These are phyloP conservation scores for Pseudomyrmex flavicornis DNA, from an alignment of 1,140 invertebrate species.

Conservation along the genomic window DNA sequence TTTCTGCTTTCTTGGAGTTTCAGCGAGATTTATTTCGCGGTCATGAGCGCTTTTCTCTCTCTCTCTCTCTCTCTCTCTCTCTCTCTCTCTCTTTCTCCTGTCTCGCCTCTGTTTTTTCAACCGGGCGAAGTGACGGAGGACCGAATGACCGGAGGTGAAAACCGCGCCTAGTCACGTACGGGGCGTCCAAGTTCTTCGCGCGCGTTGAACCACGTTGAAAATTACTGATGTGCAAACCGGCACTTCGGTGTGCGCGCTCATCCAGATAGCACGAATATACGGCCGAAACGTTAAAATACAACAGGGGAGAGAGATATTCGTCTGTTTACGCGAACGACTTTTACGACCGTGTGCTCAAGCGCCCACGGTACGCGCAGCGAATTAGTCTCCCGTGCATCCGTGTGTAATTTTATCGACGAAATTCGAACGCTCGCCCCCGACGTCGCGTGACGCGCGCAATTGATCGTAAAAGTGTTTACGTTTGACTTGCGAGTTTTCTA, in stretches of 20 bases:
- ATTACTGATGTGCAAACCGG: slow-evolving; percentile 46
- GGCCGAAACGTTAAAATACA: slow-evolving; percentile 37
- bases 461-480: slow-evolving; percentile 13
- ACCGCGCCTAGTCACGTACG: slow-evolving; percentile 46
- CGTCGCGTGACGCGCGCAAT: neutral
- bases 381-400: neutral
- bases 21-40: slow-evolving; percentile 12
- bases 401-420: slow-evolving; percentile 17
- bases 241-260: slow-evolving; percentile 18
- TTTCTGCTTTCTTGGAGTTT: slow-evolving; percentile 5
- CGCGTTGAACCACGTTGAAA: slow-evolving; percentile 3
- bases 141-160: slow-evolving; percentile 36
- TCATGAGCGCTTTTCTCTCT: no score
- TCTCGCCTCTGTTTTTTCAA: slow-evolving; percentile 20
- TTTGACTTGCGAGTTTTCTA: slow-evolving; percentile 18
- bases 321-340: slow-evolving; percentile 46
- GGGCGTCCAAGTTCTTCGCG: slow-evolving; percentile 22
- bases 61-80: neutral
- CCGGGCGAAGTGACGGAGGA: slow-evolving; percentile 22
- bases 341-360: slow-evolving; percentile 16
- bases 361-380: neutral
- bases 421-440: neutral
- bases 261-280: slow-evolving; percentile 22
- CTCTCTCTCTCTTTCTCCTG: neutral
- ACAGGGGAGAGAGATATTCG: slow-evolving; percentile 27